These are phyloP conservation scores for Pelecanus crispus DNA, from an alignment of 2,113 vertebrate genomes.

Conservation along the genomic window DNA sequence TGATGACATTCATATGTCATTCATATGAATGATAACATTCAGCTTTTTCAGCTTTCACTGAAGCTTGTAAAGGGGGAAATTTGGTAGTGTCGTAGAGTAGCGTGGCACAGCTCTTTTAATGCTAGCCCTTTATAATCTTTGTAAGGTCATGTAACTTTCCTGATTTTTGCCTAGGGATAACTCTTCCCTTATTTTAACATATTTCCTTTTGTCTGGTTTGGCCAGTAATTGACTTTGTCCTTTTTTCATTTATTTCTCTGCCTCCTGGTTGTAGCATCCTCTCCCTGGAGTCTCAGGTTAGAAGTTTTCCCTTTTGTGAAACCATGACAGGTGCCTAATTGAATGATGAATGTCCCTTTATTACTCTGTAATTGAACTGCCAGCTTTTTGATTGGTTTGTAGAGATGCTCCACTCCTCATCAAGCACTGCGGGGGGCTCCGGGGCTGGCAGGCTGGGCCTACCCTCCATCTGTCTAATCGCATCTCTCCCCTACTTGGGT, in stretches of 20 bases:
- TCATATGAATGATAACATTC: neutral
- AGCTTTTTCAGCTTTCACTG: constrained; percentile 41
- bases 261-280: constrained; percentile 76
- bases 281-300: constrained; percentile 80
- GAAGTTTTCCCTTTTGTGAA: constrained; percentile 88
- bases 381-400: constrained; percentile 86
- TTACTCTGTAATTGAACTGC: constrained; percentile 95
- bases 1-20: too few relatives aligned
- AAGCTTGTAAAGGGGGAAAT: constrained; percentile 7
- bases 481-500: constrained; percentile 73
- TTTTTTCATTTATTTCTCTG: constrained; percentile 76
- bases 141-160: constrained; percentile 56
- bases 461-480: constrained; percentile 94
- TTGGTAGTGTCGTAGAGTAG: neutral
- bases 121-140: constrained; percentile 35
- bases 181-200: constrained; percentile 62
- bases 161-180: constrained; percentile 68
- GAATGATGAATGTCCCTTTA: constrained; percentile 99
- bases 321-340: constrained; percentile 98
- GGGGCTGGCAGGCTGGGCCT: constrained; percentile 81
- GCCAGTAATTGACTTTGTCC: constrained; percentile 79
- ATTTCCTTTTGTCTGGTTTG: constrained; percentile 68
- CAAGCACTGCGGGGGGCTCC: constrained; percentile 75
- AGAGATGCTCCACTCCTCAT: constrained; percentile 72
- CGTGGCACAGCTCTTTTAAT: constrained; percentile 51